These are phyloP conservation scores for Agriotes lineatus DNA, from an alignment of 2,888 invertebrate species.

Conservation along the genomic window DNA sequence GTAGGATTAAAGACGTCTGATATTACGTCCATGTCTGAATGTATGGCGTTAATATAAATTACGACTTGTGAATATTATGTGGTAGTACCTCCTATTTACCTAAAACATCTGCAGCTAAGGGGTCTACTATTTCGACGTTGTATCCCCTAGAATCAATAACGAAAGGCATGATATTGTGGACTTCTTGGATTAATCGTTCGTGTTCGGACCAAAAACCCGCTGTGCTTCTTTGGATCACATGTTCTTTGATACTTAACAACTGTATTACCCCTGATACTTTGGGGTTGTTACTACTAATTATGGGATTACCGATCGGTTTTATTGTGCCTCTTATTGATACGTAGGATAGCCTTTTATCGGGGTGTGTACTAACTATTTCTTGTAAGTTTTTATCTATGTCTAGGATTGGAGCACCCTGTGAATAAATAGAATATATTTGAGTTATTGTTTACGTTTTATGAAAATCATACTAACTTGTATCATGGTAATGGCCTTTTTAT, in stretches of 20 bases:
- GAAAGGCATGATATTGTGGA: constrained; percentile 86
- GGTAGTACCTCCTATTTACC: constrained; percentile 61
- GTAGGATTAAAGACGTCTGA: constrained; percentile 87
- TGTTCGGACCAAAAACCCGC: constrained; percentile 91
- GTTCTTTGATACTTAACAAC: constrained; percentile 84
- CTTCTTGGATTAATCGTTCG: constrained; percentile 82
- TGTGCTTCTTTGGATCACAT: constrained; percentile 83
- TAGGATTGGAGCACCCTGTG: constrained; percentile 78
- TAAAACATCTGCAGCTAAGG: constrained; percentile 78
- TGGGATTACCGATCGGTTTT: constrained; percentile 80
- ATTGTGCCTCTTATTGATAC: constrained; percentile 82
- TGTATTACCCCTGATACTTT: constrained; percentile 84
- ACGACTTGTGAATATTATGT: not conserved
- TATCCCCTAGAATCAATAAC: constrained; percentile 73
- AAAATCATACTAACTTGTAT: constrained; percentile 79
- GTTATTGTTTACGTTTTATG: too few species aligned
- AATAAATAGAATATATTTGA: too few species aligned
- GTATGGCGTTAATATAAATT: not conserved
- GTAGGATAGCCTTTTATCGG: constrained; percentile 78
- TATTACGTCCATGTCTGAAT: constrained; percentile 81
- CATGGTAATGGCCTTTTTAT: constrained; percentile 77
- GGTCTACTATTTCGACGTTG: constrained; percentile 82
- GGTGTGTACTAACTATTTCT: constrained; percentile 72
- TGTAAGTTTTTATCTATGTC: constrained; percentile 76
- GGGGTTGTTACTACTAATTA: constrained; percentile 80